Base-by-base conservation (phyloP, 2,797 vertebrate species). In the Fundulus diaphanus region DNA sequence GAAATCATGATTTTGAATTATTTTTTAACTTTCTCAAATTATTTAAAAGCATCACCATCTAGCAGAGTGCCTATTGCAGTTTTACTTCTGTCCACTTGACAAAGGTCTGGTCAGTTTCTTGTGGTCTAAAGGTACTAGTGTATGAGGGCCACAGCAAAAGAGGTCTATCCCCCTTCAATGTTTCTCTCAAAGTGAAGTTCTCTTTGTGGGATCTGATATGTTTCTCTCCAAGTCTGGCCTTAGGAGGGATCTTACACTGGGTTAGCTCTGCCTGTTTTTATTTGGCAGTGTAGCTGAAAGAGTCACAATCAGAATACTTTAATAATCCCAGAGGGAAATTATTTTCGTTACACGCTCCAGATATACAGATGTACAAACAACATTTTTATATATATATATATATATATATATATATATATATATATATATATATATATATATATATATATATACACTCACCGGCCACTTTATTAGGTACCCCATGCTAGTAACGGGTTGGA, bases 221-320 rank as follows among this genome's bases (percentile, higher is more conserved):
- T 67, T 65, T 74, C 35, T 27, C 73, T 54, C 73, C 51, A 22
- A 57, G 42, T 24, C 67, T 51, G 20, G 40, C 67, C 13, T 68
- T 40, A 35, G 73, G 52, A 57, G 13, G 33, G 37, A 6, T 7
- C 8, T 27, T n/a, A 22, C 44, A 22, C 35, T n/a, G 40, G 37
- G 35, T 70, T 7, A 11, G 13, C 37, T 46, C 5, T 46, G 16
- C 12, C 33, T 40, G 33, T 56, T 48, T 77, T 24, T 27, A 71
- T 35, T 31, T 44, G 20, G 37, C 2, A 35, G 1, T 22, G 11
- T 22, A 35, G 15, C 52, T n/a, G n/a, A n/a, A n/a, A n/a, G n/a
- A n/a, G n/a, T n/a, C n/a, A n/a, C n/a, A n/a, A n/a, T n/a, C n/a
- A n/a, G n/a, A n/a, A n/a, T n/a, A n/a, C n/a, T n/a, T n/a, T n/a